Conservation (phyloP, 2,113 vertebrate species). For the Geococcyx californianus region DNA sequence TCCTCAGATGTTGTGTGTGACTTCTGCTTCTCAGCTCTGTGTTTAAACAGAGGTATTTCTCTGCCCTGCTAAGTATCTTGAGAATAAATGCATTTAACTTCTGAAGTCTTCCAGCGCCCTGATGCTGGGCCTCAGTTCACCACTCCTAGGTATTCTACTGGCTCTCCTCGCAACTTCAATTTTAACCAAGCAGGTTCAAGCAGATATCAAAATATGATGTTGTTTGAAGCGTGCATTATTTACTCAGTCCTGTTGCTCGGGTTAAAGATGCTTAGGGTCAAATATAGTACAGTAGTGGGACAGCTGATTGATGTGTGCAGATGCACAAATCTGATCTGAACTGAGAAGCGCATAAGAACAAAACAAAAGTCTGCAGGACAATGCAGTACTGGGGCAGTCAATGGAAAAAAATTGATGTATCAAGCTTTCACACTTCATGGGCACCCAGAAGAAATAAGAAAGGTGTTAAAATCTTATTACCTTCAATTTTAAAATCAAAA, state of each 20-base stretch:
- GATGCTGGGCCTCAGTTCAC: not conserved
- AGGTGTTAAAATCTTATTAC: not conserved
- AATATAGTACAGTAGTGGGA: not conserved
- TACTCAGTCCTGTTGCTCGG: not conserved
- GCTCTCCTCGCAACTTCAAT: not conserved
- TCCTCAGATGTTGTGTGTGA: not conserved
- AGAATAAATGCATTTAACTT: slow-evolving; percentile 5
- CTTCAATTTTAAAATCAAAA: not conserved
- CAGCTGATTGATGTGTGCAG: not conserved
- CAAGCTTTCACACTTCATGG: not conserved
- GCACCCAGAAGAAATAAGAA: not conserved
- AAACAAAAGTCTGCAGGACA: not conserved
- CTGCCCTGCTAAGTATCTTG: not conserved
- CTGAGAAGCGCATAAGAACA: not conserved
- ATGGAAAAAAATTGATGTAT: not conserved
- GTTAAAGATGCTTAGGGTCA: not conserved
- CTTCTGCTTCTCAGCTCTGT: not conserved
- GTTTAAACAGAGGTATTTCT: slow-evolving; percentile 1
- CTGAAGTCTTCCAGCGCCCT: not conserved
- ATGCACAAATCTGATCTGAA: not conserved
- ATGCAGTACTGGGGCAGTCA: not conserved
- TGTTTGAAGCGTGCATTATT: not conserved
- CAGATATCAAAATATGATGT: not conserved
- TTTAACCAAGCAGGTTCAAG: not conserved
- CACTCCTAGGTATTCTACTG: not conserved